phyloP scores from a whole-genome alignment of 2,797 vertebrate genomes.

The Myotis pilosus region DNA sequence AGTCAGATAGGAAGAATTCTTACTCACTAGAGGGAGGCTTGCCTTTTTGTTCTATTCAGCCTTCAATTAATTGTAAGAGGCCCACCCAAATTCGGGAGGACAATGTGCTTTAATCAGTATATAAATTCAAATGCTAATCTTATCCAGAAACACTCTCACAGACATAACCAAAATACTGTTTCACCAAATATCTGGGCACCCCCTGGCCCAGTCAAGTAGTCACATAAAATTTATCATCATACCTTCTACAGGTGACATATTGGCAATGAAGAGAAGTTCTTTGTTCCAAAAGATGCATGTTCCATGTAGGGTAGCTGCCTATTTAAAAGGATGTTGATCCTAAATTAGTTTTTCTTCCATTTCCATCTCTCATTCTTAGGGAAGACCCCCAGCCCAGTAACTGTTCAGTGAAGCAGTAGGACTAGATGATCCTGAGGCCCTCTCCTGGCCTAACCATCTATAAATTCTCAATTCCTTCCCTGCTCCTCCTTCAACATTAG shows the following conservation, averaged over 20 bases:
- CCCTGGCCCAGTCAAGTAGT: background rate
- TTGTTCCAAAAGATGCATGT: background rate
- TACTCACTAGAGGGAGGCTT: background rate
- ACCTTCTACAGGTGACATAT: background rate
- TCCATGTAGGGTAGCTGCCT: background rate
- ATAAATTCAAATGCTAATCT: background rate
- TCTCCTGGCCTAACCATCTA: background rate
- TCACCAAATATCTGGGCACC: background rate
- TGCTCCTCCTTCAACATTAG: background rate
- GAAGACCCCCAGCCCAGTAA: background rate
- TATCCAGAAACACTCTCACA: background rate
- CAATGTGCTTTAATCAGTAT: background rate
- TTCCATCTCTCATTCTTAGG: background rate
- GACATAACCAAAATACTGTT: background rate
- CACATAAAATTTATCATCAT: background rate
- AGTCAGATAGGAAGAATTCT: background rate
- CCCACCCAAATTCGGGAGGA: accelerated
- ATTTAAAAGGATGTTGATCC: background rate
- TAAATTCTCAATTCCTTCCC: background rate
- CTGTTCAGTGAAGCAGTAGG: background rate
- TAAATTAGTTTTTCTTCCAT: background rate
- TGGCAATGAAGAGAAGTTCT: background rate
- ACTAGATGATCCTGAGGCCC: background rate
- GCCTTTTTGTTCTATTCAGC: background rate
- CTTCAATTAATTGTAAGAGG: background rate